These are phyloP conservation scores for Noctua fimbriata DNA, from an alignment of 2,888 invertebrate species.

Conservation along the genomic window DNA sequence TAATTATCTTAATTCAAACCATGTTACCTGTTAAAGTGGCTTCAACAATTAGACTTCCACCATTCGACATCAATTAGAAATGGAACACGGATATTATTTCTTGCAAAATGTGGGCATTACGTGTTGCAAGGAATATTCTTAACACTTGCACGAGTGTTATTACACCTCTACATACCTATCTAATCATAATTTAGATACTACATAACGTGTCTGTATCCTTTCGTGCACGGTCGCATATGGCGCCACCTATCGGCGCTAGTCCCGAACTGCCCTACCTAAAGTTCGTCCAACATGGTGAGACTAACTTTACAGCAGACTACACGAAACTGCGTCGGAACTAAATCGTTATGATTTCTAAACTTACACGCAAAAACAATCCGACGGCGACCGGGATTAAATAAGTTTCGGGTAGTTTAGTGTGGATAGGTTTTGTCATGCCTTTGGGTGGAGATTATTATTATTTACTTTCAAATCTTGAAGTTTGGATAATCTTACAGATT, in stretches of 20 bases:
- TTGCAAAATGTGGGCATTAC: not conserved
- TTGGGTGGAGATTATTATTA: not conserved
- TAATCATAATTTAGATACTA: not conserved
- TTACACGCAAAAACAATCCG: conserved; percentile 46
- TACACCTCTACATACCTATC: not conserved
- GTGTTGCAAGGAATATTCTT: not conserved
- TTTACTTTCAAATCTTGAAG: not conserved
- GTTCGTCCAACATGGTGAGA: conserved; percentile 21
- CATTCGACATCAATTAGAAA: no score
- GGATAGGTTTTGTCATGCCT: not conserved
- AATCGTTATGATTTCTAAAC: conserved; percentile 49
- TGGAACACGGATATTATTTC: no score
- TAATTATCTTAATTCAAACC: no score
- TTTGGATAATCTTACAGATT: not conserved
- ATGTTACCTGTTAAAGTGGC: no score
- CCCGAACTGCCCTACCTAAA: conserved; percentile 7
- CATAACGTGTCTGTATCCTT: not conserved
- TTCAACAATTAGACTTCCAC: no score
- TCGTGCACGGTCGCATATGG: conserved; percentile 17
- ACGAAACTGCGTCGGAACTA: conserved; percentile 23
- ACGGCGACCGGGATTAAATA: conserved; percentile 38
- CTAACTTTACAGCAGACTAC: conserved; percentile 22
- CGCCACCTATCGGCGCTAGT: conserved; percentile 30
- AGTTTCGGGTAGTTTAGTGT: conserved; percentile 27
- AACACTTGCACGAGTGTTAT: not conserved